phyloP scores from a whole-genome alignment of 2,888 invertebrate genomes.

The Seira ritae region DNA sequence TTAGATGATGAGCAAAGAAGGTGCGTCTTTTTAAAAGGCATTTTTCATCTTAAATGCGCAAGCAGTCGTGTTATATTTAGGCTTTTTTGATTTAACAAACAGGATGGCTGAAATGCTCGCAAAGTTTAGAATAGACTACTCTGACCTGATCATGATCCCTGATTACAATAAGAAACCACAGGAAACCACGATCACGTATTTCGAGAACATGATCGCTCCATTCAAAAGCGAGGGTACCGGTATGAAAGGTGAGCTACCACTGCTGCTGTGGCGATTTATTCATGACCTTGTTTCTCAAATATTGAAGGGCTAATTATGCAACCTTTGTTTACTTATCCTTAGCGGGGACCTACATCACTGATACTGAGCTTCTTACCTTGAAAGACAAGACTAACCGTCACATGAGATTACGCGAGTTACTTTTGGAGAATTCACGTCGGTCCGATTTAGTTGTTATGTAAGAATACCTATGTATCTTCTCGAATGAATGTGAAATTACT shows the following conservation, averaged over 20 bases:
- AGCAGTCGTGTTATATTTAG: not conserved
- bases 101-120: conserved; percentile 95
- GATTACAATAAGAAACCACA: conserved; percentile 91
- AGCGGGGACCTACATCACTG: conserved; percentile 77
- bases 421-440: conserved; percentile 87
- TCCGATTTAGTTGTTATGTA: conserved; percentile 94
- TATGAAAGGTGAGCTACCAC: conserved; percentile 36
- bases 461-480: conserved; percentile 75
- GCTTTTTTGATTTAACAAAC: no score
- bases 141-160: conserved; percentile 92
- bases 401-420: conserved; percentile 90
- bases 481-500: not conserved
- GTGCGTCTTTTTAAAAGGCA: conserved; percentile 78
- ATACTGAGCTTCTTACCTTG: conserved; percentile 87
- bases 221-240: conserved; percentile 51
- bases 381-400: conserved; percentile 93
- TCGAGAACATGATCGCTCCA: conserved; percentile 78
- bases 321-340: not conserved
- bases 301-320: not conserved
- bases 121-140: conserved; percentile 96
- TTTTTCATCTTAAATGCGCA: not conserved
- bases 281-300: no score
- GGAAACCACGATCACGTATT: conserved; percentile 84
- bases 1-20: conserved; percentile 89
- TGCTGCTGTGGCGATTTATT: no score